Base-by-base conservation (phyloP, 2,113 vertebrate species). In the Epinephelus moara region DNA sequence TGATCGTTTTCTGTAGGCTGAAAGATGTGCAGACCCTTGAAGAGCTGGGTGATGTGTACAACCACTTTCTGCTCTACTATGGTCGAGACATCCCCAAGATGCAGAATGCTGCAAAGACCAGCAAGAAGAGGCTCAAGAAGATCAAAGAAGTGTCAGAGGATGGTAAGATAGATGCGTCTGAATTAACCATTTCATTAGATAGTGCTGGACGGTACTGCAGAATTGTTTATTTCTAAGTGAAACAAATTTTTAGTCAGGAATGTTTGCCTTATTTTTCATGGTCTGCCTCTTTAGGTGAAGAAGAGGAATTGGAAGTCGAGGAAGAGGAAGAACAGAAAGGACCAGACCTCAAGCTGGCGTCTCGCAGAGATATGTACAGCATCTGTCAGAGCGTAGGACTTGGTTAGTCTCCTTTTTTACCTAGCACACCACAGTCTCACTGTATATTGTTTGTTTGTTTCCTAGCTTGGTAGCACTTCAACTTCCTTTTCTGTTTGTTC, bases 11-110 rank as follows among this genome's bases (percentile, higher is more conserved):
- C 0, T 50, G 0, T 66, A 99, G 98, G 87, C 90, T 99, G 62
- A 99, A 99, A 92, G 98, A 99, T 0, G 98, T 99, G 64, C 98
- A 99, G 85, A 98, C 97, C 53, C 97, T 98, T 85, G 98, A 99
- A 3, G 98, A 99, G 82, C 95, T 99, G 81, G 96, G 97, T 49
- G 98, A 99, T 0, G 98, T 99, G 52, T 99, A 99, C 90, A 97
- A 98, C 90, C 98, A 99, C 91, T 99, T 99, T 76, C 91, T 99
- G 84, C 96, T 99, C 8, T 99, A 99, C 91, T 99, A 99, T 19
- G 98, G 98, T 53, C 96, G 98, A 71, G 98, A 99, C 89, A 98
- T 99, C 67, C 98, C 98, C 75, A 99, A 97, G 90, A 99, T 99
- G 98, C 98, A 99, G 89, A 99, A 99, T 2, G 95, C 98, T 8